Base-by-base conservation (phyloP, 2,797 vertebrate species). In the Epinephelus malabaricus region DNA sequence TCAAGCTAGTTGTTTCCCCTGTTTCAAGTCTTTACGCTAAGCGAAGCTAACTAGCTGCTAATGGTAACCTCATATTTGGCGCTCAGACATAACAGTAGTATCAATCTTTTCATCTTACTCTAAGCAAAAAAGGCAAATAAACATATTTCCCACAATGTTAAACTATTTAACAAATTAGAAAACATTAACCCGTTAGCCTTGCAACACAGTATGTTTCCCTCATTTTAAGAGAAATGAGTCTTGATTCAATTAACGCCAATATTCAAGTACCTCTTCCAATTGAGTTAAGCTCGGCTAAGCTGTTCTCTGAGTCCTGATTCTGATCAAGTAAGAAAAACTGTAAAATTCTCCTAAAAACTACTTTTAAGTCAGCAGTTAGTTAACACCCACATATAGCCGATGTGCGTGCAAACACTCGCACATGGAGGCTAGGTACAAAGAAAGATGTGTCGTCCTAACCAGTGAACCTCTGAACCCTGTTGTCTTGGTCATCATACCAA, bases 381-480 rank as follows among this genome's bases (percentile, higher is more conserved):
- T 53, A 34, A 77, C 59, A 67, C 62, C 47, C 58, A 55, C 47
- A 63, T 23, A 66, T n/a, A 73, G 61, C 45, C 46, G 30, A 58
- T 63, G 18, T 76, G 49, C 13, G 8, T 30, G n/a, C 68, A 56
- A 64, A 77, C 72, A 46, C 54, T 11, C 67, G 34, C 59, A 58
- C 62, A 72, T 58, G 76, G 59, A 76, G 69, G 72, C 76, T 70
- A 34, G 38, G 58, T 65, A 87, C 49, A 63, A 80, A 70, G 38
- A 76, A 73, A 63, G 30, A 66, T 65, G 61, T 68, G 50, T 67
- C 50, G 64, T 80, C 70, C 54, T 62, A 62, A 82, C 59, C 63
- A 34, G 58, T 50, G 59, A 65, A 61, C 68, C 60, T 86, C 65
- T 79, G 74, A 88, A 90, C 84, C 84, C 81, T 83, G 84, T 85